phyloP scores from a whole-genome alignment of 1,140 invertebrate species.

The Drosophila tani region DNA sequence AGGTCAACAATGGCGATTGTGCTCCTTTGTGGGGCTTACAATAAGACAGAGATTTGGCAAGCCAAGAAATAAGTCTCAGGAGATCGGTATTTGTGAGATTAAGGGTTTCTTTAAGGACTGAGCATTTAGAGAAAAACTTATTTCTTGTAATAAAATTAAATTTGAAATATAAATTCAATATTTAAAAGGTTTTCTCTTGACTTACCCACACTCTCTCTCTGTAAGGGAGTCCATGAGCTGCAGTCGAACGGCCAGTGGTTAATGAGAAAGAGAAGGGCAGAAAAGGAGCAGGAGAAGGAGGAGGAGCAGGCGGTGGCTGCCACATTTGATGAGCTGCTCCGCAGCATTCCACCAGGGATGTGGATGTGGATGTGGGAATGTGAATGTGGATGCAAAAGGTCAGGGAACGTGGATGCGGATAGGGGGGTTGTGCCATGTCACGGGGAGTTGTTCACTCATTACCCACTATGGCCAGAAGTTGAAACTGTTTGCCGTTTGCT shows the following conservation, averaged over 20 bases:
- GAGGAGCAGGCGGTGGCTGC: neutral
- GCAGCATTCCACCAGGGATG: neutral
- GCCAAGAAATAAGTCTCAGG: neutral
- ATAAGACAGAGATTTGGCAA: constrained; percentile 10
- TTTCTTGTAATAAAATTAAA: neutral
- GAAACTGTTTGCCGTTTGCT: constrained; percentile 15
- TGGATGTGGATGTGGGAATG: constrained; percentile 2
- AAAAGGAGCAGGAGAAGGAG: neutral
- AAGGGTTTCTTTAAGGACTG: neutral
- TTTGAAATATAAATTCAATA: neutral
- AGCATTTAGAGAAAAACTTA: too few relatives aligned
- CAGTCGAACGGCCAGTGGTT: constrained; percentile 27
- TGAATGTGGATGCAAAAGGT: constrained; percentile 2
- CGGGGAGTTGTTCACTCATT: constrained; percentile 36
- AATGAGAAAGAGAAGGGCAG: constrained; percentile 15
- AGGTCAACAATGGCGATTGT: constrained; percentile 19
- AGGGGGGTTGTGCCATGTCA: constrained; percentile 1
- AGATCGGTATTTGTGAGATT: neutral
- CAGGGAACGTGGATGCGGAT: neutral
- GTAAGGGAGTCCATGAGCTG: constrained; percentile 8
- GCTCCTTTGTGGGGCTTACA: neutral
- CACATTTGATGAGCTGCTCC: constrained; percentile 37
- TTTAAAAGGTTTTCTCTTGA: neutral
- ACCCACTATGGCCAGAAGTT: constrained; percentile 26
- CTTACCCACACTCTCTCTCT: neutral